These are phyloP conservation scores for Sebastes jordani DNA, from an alignment of 2,797 vertebrate species.

Conservation along the genomic window DNA sequence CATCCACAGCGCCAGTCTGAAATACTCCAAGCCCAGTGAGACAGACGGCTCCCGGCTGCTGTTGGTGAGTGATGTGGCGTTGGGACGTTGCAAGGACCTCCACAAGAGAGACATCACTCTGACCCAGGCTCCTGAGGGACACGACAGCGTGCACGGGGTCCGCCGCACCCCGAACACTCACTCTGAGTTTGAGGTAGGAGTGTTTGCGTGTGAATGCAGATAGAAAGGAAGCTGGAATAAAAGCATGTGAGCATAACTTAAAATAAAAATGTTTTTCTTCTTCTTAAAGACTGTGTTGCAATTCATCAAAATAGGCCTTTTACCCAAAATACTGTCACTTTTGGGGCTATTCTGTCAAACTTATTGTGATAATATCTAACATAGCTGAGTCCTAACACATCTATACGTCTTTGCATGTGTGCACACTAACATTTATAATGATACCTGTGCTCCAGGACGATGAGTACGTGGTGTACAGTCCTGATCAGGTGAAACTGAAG, in stretches of 20 bases:
- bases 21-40: slow-evolving; percentile 82
- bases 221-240: too few relatives aligned
- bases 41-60: slow-evolving; percentile 83
- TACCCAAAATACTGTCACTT: too few relatives aligned
- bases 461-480: slow-evolving; percentile 89
- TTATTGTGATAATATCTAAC: neutral
- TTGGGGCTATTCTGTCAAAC: too few relatives aligned
- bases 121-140: slow-evolving; percentile 79
- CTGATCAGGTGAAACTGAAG: slow-evolving; percentile 86
- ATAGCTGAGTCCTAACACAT: neutral
- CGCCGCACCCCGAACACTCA: neutral
- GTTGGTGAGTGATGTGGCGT: slow-evolving; percentile 86
- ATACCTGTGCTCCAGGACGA: slow-evolving; percentile 80
- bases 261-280: too few relatives aligned
- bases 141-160: slow-evolving; percentile 86
- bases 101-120: slow-evolving; percentile 71
- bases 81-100: slow-evolving; percentile 80
- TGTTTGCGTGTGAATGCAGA: neutral
- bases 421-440: neutral
- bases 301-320: too few relatives aligned
- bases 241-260: too few relatives aligned
- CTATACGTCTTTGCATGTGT: neutral
- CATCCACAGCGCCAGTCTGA: slow-evolving; percentile 78
- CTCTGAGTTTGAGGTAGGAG: slow-evolving; percentile 86
- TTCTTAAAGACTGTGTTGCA: too few relatives aligned